Base-by-base conservation (phyloP, 2,797 vertebrate genomes). In the Pseudochirops corinnae region DNA sequence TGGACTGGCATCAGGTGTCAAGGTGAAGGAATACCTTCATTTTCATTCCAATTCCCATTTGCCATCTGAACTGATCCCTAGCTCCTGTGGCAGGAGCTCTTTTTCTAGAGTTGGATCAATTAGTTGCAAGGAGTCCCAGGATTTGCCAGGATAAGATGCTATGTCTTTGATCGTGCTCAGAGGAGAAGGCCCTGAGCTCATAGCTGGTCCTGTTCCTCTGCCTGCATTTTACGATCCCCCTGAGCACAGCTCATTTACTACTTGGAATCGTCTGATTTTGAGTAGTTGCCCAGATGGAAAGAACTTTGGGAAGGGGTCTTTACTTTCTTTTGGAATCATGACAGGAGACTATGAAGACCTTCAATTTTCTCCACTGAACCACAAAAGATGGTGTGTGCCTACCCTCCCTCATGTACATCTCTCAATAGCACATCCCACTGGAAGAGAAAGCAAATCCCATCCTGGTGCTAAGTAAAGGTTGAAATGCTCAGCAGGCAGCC, bases 361-460 rank as follows among this genome's bases (percentile, higher is more conserved):
- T 93, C 82, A 33, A 9, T 95, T 94, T 94, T 87, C 74, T 87
- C 24, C 18, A 31, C 1, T n/a, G 95, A 97, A 94, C 96, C 93
- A 29, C 58, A 55, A 90, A 91, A 93, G 90, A 46, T 58, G 31
- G 67, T 74, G 90, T 94, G 55, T 95, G 93, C 90, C 92, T 92
- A 55, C 91, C 58, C 90, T 93, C 95, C 93, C 58, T 95, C 39
- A 52, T 16, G 74, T 46, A 50, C 0, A 56, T 93, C 18, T 56
- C 96, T 96, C 93, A 95, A 96, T 95, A 94, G 96, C 92, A 92
- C 58, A 82, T 6, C 33, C 28, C 56, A 93, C 92, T 93, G 93
- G 50, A 96, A 93, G 56, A 97, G 94, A 95, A 82, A 53, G 29
- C 46, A 94, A 12, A 95, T 92, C 90, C 94, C 96, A 33, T 92